Evolutionary conservation across 2,113 vertebrate species (phyloP).

Genomic region (Calyptommatus sinebrachiatus): DNA sequence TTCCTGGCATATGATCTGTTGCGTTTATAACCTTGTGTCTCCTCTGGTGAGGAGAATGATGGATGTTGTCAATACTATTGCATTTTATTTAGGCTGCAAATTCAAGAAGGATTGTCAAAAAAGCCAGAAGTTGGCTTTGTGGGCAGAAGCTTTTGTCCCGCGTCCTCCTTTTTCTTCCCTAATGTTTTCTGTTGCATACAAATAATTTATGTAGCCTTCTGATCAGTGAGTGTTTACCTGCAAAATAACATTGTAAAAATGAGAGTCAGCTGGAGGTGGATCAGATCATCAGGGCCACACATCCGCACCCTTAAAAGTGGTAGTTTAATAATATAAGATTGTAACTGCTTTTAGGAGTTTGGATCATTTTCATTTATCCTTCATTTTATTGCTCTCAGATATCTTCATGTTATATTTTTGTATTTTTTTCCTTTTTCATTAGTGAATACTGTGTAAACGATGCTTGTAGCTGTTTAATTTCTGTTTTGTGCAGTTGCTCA

Average conservation of each 20-base stretch:
- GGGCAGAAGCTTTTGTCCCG: background rate
- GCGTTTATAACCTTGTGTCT: too few relatives aligned
- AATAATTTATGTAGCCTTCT: background rate
- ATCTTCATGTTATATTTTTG: slow-evolving; percentile 1
- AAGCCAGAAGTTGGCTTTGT: background rate
- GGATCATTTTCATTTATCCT: background rate
- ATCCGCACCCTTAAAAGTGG: background rate
- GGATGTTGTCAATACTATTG: too few relatives aligned
- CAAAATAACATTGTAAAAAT: background rate
- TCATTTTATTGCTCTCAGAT: rapidly evolving
- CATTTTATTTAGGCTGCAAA: too few relatives aligned
- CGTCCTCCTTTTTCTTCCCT: too few relatives aligned
- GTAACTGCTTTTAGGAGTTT: background rate
- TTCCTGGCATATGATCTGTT: too few relatives aligned
- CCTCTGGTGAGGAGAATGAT: too few relatives aligned
- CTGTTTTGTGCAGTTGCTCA: slow-evolving; percentile 35
- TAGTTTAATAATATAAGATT: slow-evolving; percentile 7
- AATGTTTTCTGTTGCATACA: background rate
- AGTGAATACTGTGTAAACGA: background rate
- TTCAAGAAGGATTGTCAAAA: too few relatives aligned
- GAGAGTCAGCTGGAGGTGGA: background rate
- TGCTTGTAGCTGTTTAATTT: slow-evolving; percentile 33
- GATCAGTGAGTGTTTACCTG: background rate
- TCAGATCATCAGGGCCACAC: background rate
- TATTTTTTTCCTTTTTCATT: slow-evolving; percentile 25